phyloP scores from a whole-genome alignment of 2,797 vertebrate species.

The Pempheris klunzingeri region DNA sequence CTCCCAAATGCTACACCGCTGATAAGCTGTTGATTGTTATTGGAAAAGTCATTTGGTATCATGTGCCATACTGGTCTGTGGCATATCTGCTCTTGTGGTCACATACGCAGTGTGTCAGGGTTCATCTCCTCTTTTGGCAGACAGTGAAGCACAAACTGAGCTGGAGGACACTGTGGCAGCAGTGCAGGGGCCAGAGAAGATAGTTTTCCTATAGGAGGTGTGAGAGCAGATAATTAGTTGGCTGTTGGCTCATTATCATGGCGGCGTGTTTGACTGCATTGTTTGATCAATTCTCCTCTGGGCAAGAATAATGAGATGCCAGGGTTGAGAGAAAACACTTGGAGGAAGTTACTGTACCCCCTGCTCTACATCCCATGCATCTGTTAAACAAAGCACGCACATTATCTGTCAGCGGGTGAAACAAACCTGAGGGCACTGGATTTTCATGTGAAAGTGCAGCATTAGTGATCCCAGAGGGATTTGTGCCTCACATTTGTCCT shows the following conservation, averaged over 20 bases:
- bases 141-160: background rate
- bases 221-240: constrained; percentile 56
- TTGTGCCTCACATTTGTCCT: constrained; percentile 26
- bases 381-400: constrained; percentile 3
- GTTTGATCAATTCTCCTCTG: constrained; percentile 65
- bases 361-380: constrained; percentile 17
- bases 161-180: constrained; percentile 6
- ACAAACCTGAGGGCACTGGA: constrained; percentile 1
- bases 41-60: background rate
- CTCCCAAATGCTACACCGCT: no score
- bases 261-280: constrained; percentile 26
- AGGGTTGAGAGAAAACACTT: constrained; percentile 18
- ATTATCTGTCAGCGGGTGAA: constrained; percentile 9
- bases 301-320: constrained; percentile 66
- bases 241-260: constrained; percentile 50
- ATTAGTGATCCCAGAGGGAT: constrained; percentile 19
- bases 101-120: background rate
- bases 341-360: background rate
- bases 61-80: background rate
- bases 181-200: background rate
- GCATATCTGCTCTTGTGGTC: background rate
- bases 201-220: constrained; percentile 26
- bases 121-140: background rate
- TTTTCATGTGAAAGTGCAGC: constrained; percentile 11
- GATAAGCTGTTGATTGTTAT: no score